Evolutionary conservation across 2,113 vertebrate genomes (phyloP), one percentile per base, ranked within the genome.

Genomic region (Ancistrus triradiatus): DNA sequence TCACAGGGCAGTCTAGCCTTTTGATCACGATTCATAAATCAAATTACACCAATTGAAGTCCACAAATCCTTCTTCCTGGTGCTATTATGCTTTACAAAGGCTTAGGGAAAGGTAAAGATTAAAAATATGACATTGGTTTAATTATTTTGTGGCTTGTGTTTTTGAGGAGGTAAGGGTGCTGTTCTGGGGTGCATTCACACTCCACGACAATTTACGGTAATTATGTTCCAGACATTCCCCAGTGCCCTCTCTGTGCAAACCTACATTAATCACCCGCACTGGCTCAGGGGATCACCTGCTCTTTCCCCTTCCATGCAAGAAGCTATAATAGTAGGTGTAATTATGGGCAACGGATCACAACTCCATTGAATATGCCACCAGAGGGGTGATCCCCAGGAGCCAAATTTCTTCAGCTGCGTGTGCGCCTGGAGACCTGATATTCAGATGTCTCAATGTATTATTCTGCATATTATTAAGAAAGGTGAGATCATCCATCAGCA

Each of bases 221-320:
- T 71, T 75, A 75, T 68, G 61, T 55, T 63, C 33, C 17, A 70
- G 53, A 63, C 22, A 55, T 60, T 68, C 73, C 64, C 64, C 3
- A 46, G 65, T 59, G 68, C 59, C 59, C 46, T 61, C 69, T 44
- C 47, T n/a, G 27, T 52, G 53, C 64, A 64, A 55, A 50, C 42
- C 64, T 63, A 56, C 73, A 75, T 75, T 68, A 75, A 71, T 75
- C 68, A 64, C 50, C 27, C 19, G 57, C 35, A 71, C 55, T 59
- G 61, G 58, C 63, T 68, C 8, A 2, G 17, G 37, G 52, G 68
- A 53, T 63, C 48, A 48, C 63, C 22, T 14, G 35, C 59, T 15
- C 38, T 37, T 47, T 35, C 22, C 27, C 37, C 18, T 24, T 49
- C 35, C 19, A 19, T 55, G 37, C 58, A 50, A 44, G 63, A 59